Conservation (phyloP, 2,888 invertebrate genomes). For the Agrotis ipsilon region DNA sequence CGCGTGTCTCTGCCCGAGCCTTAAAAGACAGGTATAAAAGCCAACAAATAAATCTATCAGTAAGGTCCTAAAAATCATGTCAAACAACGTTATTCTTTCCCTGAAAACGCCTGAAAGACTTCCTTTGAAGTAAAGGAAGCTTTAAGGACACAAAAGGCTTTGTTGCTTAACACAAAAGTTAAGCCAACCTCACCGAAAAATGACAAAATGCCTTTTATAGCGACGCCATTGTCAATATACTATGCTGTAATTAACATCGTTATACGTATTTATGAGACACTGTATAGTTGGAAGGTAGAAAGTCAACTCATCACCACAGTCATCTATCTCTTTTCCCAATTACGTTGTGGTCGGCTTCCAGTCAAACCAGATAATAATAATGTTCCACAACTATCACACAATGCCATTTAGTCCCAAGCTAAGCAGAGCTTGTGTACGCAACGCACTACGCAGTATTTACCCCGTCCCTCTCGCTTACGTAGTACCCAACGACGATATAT, state of each 20-base stretch:
- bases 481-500: too few relatives aligned
- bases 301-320: background rate
- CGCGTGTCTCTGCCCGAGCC: too few relatives aligned
- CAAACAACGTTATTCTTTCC: conserved; percentile 10
- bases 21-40: background rate
- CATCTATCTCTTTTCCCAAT: too few relatives aligned
- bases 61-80: conserved; percentile 7
- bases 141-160: conserved; percentile 30
- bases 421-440: too few relatives aligned
- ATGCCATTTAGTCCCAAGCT: too few relatives aligned
- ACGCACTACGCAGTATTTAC: too few relatives aligned
- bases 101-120: conserved; percentile 12
- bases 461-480: too few relatives aligned
- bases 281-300: conserved; percentile 1
- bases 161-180: conserved; percentile 26
- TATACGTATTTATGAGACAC: conserved; percentile 16
- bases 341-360: too few relatives aligned
- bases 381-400: too few relatives aligned
- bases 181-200: conserved; percentile 26
- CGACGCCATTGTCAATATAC: conserved; percentile 31
- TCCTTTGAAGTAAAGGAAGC: conserved; percentile 14
- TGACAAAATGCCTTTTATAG: conserved; percentile 18
- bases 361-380: too few relatives aligned
- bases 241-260: conserved; percentile 32
- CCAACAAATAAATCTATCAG: conserved; percentile 1